Evolutionary conservation across 1,140 invertebrate genomes (phyloP).

Genomic region (Maniola jurtina): DNA sequence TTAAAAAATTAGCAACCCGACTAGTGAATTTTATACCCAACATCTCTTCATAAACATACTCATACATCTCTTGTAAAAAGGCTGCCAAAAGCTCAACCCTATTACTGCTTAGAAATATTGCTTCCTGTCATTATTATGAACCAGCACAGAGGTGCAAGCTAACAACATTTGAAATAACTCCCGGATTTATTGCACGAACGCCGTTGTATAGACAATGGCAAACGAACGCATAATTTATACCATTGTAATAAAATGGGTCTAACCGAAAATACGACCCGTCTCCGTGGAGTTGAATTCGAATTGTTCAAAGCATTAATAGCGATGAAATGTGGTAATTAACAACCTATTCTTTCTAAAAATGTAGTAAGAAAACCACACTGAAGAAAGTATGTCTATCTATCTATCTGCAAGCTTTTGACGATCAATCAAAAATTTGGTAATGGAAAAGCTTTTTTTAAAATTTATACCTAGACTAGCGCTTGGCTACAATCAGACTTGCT

Average conservation of each 20-base stretch:
- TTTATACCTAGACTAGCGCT: too few relatives aligned
- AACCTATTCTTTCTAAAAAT: neutral
- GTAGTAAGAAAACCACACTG: too few relatives aligned
- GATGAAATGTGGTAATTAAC: slow-evolving; percentile 8
- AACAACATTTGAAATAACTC: slow-evolving; percentile 42
- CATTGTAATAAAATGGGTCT: slow-evolving; percentile 41
- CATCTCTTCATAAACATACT: too few relatives aligned
- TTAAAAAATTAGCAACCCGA: too few relatives aligned
- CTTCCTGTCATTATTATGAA: slow-evolving; percentile 20
- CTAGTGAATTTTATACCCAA: too few relatives aligned
- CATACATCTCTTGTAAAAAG: too few relatives aligned
- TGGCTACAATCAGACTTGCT: too few relatives aligned
- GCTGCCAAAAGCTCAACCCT: neutral
- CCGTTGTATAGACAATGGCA: slow-evolving; percentile 42
- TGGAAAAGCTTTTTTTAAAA: too few relatives aligned
- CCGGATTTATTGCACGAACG: slow-evolving; percentile 48
- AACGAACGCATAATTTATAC: slow-evolving; percentile 45
- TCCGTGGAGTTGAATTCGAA: slow-evolving; percentile 17
- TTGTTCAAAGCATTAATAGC: slow-evolving; percentile 11
- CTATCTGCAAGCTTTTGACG: too few relatives aligned
- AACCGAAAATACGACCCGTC: slow-evolving; percentile 30
- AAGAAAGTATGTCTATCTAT: too few relatives aligned
- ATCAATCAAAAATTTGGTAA: too few relatives aligned
- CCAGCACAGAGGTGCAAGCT: slow-evolving; percentile 41
- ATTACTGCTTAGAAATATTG: neutral